Percentiles rank a stretch among this genome's conserved stretches.
Conservation (phyloP, 1,140 invertebrate genomes). For the Drosophila sproati region DNA sequence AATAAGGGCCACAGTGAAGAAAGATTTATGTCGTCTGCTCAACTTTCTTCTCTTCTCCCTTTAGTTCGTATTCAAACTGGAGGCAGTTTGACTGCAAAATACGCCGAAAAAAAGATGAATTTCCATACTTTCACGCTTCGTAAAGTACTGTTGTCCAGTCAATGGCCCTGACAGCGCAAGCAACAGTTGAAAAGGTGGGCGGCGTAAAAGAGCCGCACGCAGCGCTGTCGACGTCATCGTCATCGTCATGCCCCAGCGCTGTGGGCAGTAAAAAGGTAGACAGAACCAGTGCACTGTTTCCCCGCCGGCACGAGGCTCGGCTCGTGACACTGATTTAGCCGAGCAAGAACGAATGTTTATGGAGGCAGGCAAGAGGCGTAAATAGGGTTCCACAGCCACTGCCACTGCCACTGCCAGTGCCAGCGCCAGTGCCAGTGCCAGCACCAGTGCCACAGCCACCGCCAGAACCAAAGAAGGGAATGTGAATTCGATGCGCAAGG, state of each 20-base stretch:
- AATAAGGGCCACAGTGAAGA: conserved; percentile 46
- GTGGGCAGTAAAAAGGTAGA: conserved; percentile 24
- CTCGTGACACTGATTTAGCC: conserved; percentile 74
- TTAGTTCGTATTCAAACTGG: conserved; percentile 7
- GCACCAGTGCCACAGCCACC: conserved; percentile 7
- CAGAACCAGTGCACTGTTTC: conserved; percentile 37
- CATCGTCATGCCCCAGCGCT: conserved; percentile 73
- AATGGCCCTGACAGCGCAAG: conserved; percentile 67
- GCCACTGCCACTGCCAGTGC: background rate
- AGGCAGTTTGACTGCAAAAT: conserved; percentile 29
- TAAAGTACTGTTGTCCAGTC: conserved; percentile 55
- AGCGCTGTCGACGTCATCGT: conserved; percentile 55
- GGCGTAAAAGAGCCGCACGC: conserved; percentile 18
- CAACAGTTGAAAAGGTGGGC: conserved; percentile 69
- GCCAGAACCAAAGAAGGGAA: conserved; percentile 9
- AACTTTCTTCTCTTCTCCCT: conserved; percentile 21
- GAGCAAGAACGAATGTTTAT: conserved; percentile 35
- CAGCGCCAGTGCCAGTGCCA: too few relatives aligned
- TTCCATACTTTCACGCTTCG: conserved; percentile 74
- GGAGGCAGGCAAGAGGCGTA: conserved; percentile 4
- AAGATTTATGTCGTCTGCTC: conserved; percentile 73
- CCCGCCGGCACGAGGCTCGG: conserved; percentile 65
- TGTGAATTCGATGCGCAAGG: conserved; percentile 29
- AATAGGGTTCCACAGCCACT: conserved; percentile 20
- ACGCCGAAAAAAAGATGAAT: conserved; percentile 69